Percentiles rank a stretch among this genome's conserved stretches.
These are phyloP conservation scores for Tanaodytes sp. DNA, from an alignment of 2,888 invertebrate genomes.

Conservation along the genomic window DNA sequence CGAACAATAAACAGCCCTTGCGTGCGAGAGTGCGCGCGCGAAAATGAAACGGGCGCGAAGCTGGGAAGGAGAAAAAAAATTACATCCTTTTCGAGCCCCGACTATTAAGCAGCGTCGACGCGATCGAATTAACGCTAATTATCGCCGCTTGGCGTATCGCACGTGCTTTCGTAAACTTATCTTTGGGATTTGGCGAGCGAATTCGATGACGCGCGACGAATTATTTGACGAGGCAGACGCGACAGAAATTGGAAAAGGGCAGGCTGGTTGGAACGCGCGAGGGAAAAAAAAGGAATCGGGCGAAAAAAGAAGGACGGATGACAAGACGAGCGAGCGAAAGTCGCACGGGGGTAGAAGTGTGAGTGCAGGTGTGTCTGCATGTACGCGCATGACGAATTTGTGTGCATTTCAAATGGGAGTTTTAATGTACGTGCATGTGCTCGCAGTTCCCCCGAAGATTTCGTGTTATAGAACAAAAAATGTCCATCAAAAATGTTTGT, in stretches of 20 bases:
- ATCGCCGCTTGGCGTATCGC: conserved; percentile 49
- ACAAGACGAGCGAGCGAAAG: conserved; percentile 29
- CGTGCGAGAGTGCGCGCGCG: no score
- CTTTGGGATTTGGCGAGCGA: conserved; percentile 48
- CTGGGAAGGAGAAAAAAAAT: conserved; percentile 36
- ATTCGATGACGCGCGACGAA: conserved; percentile 55
- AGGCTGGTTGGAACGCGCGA: conserved; percentile 9
- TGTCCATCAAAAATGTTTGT: no score
- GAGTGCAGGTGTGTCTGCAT: conserved; percentile 1
- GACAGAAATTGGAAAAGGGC: conserved; percentile 53
- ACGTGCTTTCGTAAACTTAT: conserved; percentile 49
- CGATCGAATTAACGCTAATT: conserved; percentile 52
- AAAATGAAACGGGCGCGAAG: not conserved
- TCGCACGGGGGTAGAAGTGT: conserved; percentile 8
- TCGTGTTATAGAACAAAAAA: no score
- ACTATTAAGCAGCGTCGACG: conserved; percentile 50
- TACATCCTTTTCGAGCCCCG: conserved; percentile 42
- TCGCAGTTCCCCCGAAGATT: conserved; percentile 1
- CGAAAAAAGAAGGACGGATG: conserved; percentile 32
- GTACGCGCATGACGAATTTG: no score
- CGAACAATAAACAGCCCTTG: conserved; percentile 38
- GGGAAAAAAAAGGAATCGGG: no score
- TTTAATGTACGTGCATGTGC: conserved; percentile 4
- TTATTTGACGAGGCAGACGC: conserved; percentile 51
- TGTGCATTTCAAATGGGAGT: no score